Percentiles rank a stretch among this genome's conserved stretches.
These are phyloP conservation scores for Cololabis saira DNA, from an alignment of 2,113 vertebrate genomes.

Conservation along the genomic window DNA sequence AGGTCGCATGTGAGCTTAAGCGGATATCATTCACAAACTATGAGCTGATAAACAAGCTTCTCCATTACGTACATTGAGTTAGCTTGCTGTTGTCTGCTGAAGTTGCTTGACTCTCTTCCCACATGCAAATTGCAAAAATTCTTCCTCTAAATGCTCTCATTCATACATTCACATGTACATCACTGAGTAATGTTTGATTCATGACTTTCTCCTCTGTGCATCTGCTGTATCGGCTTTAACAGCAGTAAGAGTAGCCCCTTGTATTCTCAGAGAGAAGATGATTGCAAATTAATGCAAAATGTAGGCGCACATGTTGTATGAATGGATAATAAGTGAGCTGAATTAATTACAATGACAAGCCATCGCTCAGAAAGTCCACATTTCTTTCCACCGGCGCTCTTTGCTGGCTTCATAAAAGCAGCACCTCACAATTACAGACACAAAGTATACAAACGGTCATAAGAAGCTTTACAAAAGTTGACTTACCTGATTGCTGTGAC, in stretches of 20 bases:
- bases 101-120: constrained; percentile 35
- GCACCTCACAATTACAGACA: constrained; percentile 17
- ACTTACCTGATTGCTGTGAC: constrained; percentile 54
- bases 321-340: constrained; percentile 31
- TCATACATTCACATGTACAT: constrained; percentile 46
- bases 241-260: constrained; percentile 32
- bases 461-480: background rate
- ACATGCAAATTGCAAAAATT: constrained; percentile 24
- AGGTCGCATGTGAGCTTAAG: constrained; percentile 20
- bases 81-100: constrained; percentile 24
- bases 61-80: constrained; percentile 7
- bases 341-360: constrained; percentile 23
- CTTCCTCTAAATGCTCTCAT: constrained; percentile 51
- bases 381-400: constrained; percentile 12
- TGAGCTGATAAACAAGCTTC: background rate
- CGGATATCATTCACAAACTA: constrained; percentile 5
- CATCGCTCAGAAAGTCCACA: background rate
- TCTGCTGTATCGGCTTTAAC: constrained; percentile 9
- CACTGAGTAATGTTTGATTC: constrained; percentile 62
- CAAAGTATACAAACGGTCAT: background rate
- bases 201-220: constrained; percentile 35
- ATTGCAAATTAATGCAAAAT: constrained; percentile 42
- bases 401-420: constrained; percentile 23
- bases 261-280: constrained; percentile 19
- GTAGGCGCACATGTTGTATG: constrained; percentile 19